Evolutionary conservation across 2,797 vertebrate species (phyloP), one percentile per base, ranked within the genome.

Genomic region (Acipenser transmontanus): DNA sequence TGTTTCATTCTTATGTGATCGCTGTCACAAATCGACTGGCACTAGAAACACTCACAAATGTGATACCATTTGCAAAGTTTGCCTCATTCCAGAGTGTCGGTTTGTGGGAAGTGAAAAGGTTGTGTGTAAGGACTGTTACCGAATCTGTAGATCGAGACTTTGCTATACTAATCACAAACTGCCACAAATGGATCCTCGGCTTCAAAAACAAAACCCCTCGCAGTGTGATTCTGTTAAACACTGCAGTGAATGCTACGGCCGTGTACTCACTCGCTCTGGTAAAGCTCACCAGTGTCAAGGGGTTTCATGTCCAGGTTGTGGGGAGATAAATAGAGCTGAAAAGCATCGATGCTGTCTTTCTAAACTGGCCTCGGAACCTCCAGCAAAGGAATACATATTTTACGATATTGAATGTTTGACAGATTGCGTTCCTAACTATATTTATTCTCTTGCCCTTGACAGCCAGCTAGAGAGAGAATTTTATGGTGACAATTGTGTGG

Each of bases 401-500:
- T 54, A 9, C 7, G 52, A 54, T n/a, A 54, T 54, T 54, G n/a
- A 9, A 54, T 54, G 52, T n/a, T 9, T 9, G n/a, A 4, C 52
- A 54, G 52, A n/a, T 54, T n/a, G 52, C 52, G 52, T 54, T 54
- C 52, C 52, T 54, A 9, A n/a, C n/a, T 54, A 54, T 54, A 54
- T 54, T 54, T 54, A 54, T 54, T 9, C 52, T 54, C 52, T 54
- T 54, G 8, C 52, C n/a, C 8, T 54, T 9, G 52, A 54, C 7
- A 54, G 52, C n/a, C 8, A 9, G n/a, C 9, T 54, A n/a, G 52
- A 54, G 52, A 54, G 1, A n/a, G 52, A 9, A 54, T 54, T 54
- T 54, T 54, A 54, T 54, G 52, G 52, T n/a, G n/a, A 54, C 4
- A n/a, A 54, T 54, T 54, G 52, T n/a, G n/a, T 54, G 8, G 52